phyloP scores from a whole-genome alignment of 2,113 vertebrate species.

The Ascaphus truei region DNA sequence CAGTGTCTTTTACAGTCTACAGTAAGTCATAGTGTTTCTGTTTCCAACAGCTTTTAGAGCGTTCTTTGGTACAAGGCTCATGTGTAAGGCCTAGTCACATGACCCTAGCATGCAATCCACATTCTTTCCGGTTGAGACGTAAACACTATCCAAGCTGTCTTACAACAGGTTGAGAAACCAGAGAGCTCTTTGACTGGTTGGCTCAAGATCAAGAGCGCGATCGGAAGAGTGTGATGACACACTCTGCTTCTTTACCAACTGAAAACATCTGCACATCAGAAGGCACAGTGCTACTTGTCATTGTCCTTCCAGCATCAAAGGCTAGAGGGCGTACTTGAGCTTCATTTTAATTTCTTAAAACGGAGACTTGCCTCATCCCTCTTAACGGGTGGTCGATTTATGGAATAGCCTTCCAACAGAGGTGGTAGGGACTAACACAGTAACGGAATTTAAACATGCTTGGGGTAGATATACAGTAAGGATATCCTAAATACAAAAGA shows the following conservation, averaged over 20 bases:
- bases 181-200: neutral
- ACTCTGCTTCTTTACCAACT: neutral
- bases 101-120: constrained; percentile 14
- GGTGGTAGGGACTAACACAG: no score
- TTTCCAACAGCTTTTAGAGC: constrained; percentile 4
- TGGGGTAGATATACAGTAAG: no score
- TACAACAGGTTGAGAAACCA: constrained; percentile 15
- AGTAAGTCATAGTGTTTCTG: neutral
- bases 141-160: constrained; percentile 19
- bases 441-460: no score
- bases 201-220: neutral
- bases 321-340: no score
- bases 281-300: no score
- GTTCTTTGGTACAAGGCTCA: neutral
- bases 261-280: constrained; percentile 13
- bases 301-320: no score
- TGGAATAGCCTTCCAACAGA: no score
- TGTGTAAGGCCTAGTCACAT: neutral
- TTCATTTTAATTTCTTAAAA: no score
- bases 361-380: no score
- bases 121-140: constrained; percentile 28
- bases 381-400: no score
- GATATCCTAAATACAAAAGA: no score
- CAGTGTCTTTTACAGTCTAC: neutral
- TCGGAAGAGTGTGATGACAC: no score